A percentile compares a stretch with the other conserved stretches of the same genome.
Evolutionary conservation across 2,113 vertebrate species (phyloP).

Genomic region (Rhadina sibilatrix): DNA sequence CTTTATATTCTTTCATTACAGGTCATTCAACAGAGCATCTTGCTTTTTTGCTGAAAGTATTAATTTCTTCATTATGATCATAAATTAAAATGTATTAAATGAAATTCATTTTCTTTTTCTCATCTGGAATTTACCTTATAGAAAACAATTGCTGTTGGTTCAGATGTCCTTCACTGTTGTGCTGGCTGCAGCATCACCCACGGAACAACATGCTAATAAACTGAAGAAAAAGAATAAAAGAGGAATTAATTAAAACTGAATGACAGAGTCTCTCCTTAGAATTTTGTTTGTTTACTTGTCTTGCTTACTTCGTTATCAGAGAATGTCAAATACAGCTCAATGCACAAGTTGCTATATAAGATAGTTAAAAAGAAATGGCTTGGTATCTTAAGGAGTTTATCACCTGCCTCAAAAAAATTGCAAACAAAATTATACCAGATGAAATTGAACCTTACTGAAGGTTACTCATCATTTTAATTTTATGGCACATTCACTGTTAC

Average conservation of each 20-base stretch:
- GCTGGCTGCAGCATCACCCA: not conserved
- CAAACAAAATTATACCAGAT: not conserved
- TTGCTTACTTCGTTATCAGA: not conserved
- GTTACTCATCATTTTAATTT: not conserved
- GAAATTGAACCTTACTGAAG: not conserved
- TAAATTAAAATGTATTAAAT: not conserved
- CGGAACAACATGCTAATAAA: not conserved
- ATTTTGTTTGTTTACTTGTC: not conserved
- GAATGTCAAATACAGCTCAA: not conserved
- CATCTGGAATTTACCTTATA: not conserved
- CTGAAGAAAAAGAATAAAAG: not conserved
- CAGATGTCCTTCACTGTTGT: not conserved
- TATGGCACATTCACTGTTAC: not conserved
- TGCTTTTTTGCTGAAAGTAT: not conserved
- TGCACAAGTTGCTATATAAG: not conserved
- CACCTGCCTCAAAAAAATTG: not conserved
- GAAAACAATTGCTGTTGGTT: not conserved
- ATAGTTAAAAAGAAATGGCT: not conserved
- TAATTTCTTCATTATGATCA: not conserved
- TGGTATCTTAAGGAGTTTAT: not conserved
- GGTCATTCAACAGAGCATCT: not conserved
- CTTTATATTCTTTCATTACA: not conserved
- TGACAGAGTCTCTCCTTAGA: not conserved
- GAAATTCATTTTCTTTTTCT: not conserved
- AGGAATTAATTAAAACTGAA: not conserved